phyloP scores from a whole-genome alignment of 2,888 invertebrate species.

The Lycaena phlaeas region DNA sequence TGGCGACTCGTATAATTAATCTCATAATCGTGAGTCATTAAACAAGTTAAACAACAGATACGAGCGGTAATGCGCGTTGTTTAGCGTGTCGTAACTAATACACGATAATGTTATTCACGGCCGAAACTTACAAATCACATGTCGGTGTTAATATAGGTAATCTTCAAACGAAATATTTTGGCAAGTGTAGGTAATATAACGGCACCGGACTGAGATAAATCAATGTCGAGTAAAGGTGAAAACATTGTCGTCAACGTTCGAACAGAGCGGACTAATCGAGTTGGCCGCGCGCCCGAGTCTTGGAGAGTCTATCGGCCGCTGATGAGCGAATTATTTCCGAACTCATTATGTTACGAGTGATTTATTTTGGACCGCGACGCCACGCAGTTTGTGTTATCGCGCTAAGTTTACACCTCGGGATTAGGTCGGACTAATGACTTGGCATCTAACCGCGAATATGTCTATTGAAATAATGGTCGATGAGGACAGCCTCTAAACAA shows the following conservation, averaged over 20 bases:
- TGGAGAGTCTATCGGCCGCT: conserved; percentile 44
- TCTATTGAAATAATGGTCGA: conserved; percentile 45
- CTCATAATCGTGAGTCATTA: conserved; percentile 2
- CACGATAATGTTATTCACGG: conserved; percentile 45
- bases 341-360: conserved; percentile 67
- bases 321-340: conserved; percentile 63
- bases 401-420: conserved; percentile 45
- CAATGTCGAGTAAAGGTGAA: conserved; percentile 31
- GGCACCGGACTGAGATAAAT: conserved; percentile 29
- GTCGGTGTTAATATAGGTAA: conserved; percentile 37
- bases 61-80: conserved; percentile 1
- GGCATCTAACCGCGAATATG: conserved; percentile 39
- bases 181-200: conserved; percentile 26
- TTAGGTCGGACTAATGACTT: conserved; percentile 56
- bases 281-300: conserved; percentile 48
- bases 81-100: conserved; percentile 38
- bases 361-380: conserved; percentile 53
- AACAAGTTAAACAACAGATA: conserved; percentile 3
- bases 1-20: not conserved
- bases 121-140: conserved; percentile 33
- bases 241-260: conserved; percentile 33
- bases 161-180: conserved; percentile 26
- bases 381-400: conserved; percentile 17
- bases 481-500: conserved; percentile 42
- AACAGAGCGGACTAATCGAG: conserved; percentile 41